These are phyloP conservation scores for Periophthalmus modestus DNA, from an alignment of 2,113 vertebrate species.

Conservation along the genomic window DNA sequence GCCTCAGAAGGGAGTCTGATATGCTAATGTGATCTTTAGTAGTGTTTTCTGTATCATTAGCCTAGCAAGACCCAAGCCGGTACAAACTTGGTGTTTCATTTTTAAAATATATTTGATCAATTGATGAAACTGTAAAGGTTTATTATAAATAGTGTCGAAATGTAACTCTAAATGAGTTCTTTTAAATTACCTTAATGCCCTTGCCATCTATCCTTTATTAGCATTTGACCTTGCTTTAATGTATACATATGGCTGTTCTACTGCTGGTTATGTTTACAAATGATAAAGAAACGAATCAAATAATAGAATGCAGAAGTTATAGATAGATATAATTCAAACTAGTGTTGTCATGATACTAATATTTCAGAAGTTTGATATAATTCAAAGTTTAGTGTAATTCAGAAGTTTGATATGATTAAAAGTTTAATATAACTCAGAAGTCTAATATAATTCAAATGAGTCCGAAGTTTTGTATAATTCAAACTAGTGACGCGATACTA, in stretches of 20 bases:
- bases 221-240: not conserved
- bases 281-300: not conserved
- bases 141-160: not conserved
- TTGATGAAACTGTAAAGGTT: not conserved
- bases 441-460: too few species aligned
- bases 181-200: not conserved
- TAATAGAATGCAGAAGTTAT: too few species aligned
- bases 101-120: not conserved
- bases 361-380: too few species aligned
- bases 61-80: not conserved
- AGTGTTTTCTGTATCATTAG: slow-evolving; percentile 6
- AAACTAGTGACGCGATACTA: too few species aligned
- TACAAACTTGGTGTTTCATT: not conserved
- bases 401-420: too few species aligned
- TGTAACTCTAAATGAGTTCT: not conserved
- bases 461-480: too few species aligned
- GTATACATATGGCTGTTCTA: not conserved
- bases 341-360: too few species aligned
- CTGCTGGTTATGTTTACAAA: not conserved
- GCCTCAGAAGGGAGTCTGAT: not conserved
- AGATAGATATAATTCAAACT: too few species aligned
- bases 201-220: not conserved
- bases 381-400: too few species aligned
- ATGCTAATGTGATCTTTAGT: slow-evolving; percentile 10
- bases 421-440: too few species aligned